Evolutionary conservation across 2,888 invertebrate genomes (phyloP).

Genomic region (Rotaria sp.): DNA sequence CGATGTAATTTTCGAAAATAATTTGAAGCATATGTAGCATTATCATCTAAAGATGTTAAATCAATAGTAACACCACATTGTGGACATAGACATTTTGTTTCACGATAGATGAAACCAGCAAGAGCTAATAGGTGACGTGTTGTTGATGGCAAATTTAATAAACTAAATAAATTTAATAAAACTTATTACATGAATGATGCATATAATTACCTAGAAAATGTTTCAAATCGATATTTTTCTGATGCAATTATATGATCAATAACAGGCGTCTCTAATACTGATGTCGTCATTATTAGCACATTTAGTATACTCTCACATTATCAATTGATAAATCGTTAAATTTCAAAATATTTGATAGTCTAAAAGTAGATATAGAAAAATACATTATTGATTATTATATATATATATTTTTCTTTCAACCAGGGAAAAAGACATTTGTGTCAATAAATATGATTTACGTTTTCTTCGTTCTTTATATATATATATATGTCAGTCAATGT

Average conservation of each 20-base stretch:
- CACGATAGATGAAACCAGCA: constrained; percentile 12
- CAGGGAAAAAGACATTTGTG: background rate
- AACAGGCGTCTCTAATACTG: too few species aligned
- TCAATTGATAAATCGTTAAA: background rate
- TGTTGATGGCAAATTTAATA: background rate
- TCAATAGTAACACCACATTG: background rate
- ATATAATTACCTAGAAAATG: background rate
- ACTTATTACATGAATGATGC: background rate
- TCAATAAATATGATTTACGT: background rate
- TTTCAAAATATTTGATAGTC: background rate
- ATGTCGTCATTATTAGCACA: background rate
- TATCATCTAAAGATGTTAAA: background rate
- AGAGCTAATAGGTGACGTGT: background rate
- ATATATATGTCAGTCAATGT: background rate
- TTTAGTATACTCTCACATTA: background rate
- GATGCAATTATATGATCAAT: background rate
- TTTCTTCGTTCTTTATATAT: background rate
- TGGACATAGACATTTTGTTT: background rate
- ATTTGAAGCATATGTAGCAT: background rate
- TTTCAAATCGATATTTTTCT: background rate
- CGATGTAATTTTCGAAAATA: background rate
- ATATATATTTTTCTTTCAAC: background rate
- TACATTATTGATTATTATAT: background rate
- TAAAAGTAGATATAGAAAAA: background rate
- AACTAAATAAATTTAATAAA: background rate